Conservation (phyloP, 2,888 invertebrate genomes). For the Drosophila putrida region DNA sequence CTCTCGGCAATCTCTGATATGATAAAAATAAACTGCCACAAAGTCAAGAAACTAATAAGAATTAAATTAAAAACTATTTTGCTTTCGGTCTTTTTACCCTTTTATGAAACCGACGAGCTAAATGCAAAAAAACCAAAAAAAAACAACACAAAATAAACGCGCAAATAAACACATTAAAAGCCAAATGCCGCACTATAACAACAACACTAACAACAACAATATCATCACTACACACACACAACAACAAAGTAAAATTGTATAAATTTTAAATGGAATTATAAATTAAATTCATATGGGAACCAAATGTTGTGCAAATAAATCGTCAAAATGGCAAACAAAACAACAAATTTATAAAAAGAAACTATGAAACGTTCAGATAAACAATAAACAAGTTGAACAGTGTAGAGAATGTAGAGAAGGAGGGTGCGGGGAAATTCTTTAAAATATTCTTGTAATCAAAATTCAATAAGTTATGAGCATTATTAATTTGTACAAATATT, state of each 20-base stretch:
- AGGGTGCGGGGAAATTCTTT: conserved; percentile 6
- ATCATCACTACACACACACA: conserved; percentile 29
- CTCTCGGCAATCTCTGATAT: conserved; percentile 36
- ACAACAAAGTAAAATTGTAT: conserved; percentile 58
- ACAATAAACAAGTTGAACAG: conserved; percentile 24
- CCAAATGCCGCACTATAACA: conserved; percentile 59
- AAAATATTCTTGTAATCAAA: conserved; percentile 65
- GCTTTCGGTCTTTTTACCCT: conserved; percentile 50
- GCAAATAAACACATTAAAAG: conserved; percentile 77
- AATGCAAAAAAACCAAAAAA: conserved; percentile 8
- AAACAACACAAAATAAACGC: conserved; percentile 42
- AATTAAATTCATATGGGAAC: conserved; percentile 79
- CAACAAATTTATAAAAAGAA: conserved; percentile 36
- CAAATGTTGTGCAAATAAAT: conserved; percentile 80
- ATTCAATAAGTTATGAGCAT: conserved; percentile 57
- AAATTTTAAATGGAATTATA: conserved; percentile 77
- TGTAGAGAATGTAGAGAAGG: background rate
- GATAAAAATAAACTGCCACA: conserved; percentile 19
- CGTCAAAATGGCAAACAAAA: conserved; percentile 76
- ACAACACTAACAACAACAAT: conserved; percentile 36
- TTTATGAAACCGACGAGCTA: conserved; percentile 59
- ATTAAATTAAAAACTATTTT: conserved; percentile 75
- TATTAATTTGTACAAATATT: conserved; percentile 38
- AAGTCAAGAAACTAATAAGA: conserved; percentile 54
- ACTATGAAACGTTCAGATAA: conserved; percentile 12